Evolutionary conservation across 1,140 invertebrate species (phyloP), one percentile per base, ranked within the genome.

Genomic region (Calycopis cecrops): DNA sequence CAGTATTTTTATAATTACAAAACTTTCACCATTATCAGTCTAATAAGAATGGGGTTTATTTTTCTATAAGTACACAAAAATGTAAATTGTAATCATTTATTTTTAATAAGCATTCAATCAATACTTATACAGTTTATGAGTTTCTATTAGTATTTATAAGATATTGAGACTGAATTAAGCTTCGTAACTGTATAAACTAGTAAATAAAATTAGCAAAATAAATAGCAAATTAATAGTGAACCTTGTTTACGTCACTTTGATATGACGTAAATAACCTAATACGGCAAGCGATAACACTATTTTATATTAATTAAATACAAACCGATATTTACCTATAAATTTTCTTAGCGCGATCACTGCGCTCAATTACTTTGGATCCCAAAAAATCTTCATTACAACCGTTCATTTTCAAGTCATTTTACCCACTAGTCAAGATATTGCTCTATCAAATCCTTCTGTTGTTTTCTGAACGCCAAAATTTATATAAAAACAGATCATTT

Each of bases 321-420:
- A 54, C 8, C 33, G 18, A 7, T 33, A 47, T 69, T 76, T 59
- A 86, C 84, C 84, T 67, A 79, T 85, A 85, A 54, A 84, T 67
- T 70, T 87, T 87, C 67, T 79, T 87, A 59, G 77, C 76, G 49
- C 75, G 77, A 62, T 85, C 84, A 62, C 58, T 67, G 50, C 78
- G 74, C 63, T 85, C 81, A 55, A 65, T 69, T 71, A 71, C 64
- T 72, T 77, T 82, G 57, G 71, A 65, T 65, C 82, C 80, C 57
- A 71, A 72, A 69, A 65, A 63, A 11, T 17, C 52, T 62, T 85
- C 83, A 70, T 70, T 68, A 59, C 60, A 72, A 67, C 68, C 81
- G 73, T 78, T 84, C 83, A 85, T 86, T 75, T 82, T 85, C 80
- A 86, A 76, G 80, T 76, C 83, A 86, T 86, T 79, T 76, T 83